Base-by-base conservation (phyloP, 2,888 invertebrate species). In the Hedya salicella region DNA sequence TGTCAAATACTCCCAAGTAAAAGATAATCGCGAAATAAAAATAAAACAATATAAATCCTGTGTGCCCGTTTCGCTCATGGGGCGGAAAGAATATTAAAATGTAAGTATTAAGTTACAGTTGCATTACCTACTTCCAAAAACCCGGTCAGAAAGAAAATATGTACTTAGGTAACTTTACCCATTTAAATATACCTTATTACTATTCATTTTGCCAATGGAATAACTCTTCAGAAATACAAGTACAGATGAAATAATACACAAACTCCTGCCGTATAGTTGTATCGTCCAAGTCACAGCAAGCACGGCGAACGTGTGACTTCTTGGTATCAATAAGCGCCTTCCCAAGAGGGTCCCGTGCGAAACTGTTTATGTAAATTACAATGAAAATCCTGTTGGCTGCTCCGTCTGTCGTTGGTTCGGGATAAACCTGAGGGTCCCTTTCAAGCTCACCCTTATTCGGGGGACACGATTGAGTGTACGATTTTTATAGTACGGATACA, bases 401-500 rank as follows among this genome's bases (percentile, higher is more conserved):
- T 78, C 78, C 78, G 78, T 83, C 79, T 83, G 83, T 82, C 82
- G 84, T 85, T 87, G 72, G 74, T 68, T 70, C 73, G 75, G 73
- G 79, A 81, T 80, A 83, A 57, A 80, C 79, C 77, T 74, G 76
- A 77, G 82, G 85, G 85, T 81, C 80, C 83, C 82, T 85, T 86
- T 83, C 83, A 85, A 86, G 83, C 81, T 82, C 83, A 70, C 86
- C 86, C 85, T 85, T 82, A 79, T 80, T 76, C 79, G 72, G 70
- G 77, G 78, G 80, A 77, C 80, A 78, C 86, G 84, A 87, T 87
- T 84, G 85, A 82, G 83, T 82, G 83, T 77, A 83, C 79, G 80
- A 84, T 85, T 89, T 87, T 89, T 88, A 88, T 86, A 85, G 85
- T 80, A 69, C 73, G 84, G 86, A 86, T 87, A 88, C 87, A 83